These are phyloP conservation scores for Ecliptopera silaceata DNA, from an alignment of 2,888 invertebrate species.

Conservation along the genomic window DNA sequence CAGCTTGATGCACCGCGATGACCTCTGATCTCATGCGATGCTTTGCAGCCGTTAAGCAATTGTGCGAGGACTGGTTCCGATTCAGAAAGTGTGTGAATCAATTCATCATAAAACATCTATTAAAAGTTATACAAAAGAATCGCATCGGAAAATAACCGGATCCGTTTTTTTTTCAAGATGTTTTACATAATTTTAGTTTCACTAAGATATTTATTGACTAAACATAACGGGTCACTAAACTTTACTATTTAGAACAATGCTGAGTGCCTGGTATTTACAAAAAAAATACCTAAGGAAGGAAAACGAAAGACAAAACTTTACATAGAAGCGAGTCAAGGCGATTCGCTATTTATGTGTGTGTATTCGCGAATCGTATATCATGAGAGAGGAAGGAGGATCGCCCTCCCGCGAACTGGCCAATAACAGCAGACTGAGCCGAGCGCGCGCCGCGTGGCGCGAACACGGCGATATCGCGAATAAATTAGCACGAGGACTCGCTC, in stretches of 20 bases:
- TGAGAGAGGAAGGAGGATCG: slow-evolving; percentile 80
- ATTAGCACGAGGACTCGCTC: slow-evolving; percentile 54
- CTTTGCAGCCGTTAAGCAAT: slow-evolving; percentile 56
- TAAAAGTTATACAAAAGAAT: slow-evolving; percentile 45
- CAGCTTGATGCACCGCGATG: slow-evolving; percentile 44
- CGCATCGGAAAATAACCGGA: slow-evolving; percentile 47
- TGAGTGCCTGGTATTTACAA: slow-evolving; percentile 11
- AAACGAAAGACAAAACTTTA: slow-evolving; percentile 28
- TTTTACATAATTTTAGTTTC: slow-evolving; percentile 42
- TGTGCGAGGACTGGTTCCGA: slow-evolving; percentile 64
- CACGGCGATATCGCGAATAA: slow-evolving; percentile 70
- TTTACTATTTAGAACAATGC: background rate
- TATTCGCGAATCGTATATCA: slow-evolving; percentile 75
- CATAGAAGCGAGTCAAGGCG: slow-evolving; percentile 38
- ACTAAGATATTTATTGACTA: slow-evolving; percentile 15
- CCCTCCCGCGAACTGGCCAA: slow-evolving; percentile 75
- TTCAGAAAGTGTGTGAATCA: slow-evolving; percentile 55
- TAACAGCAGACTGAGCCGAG: slow-evolving; percentile 44
- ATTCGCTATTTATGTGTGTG: slow-evolving; percentile 56
- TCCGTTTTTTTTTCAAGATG: slow-evolving; percentile 23
- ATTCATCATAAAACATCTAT: slow-evolving; percentile 50
- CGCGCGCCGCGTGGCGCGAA: slow-evolving; percentile 53
- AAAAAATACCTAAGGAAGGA: slow-evolving; percentile 3
- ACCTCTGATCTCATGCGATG: slow-evolving; percentile 61
- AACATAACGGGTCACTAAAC: slow-evolving; percentile 7